These are phyloP conservation scores for Galleria mellonella DNA, from an alignment of 1,140 invertebrate species.

Conservation along the genomic window DNA sequence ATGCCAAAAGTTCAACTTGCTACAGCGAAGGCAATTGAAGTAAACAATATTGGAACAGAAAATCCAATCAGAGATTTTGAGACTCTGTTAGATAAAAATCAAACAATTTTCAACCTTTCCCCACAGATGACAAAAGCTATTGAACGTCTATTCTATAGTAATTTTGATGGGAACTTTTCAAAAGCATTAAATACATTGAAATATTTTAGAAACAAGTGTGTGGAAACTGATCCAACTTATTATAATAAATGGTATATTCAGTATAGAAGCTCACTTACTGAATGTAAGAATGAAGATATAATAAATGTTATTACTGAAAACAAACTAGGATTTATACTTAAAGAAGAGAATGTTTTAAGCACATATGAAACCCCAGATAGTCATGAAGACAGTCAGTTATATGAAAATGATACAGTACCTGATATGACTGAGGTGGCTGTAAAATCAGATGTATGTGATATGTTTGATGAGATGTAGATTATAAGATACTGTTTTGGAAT, in stretches of 20 bases:
- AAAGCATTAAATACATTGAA: slow-evolving; percentile 50
- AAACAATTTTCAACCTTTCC: slow-evolving; percentile 30
- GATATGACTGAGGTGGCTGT: slow-evolving; percentile 44
- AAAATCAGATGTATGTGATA: slow-evolving; percentile 47
- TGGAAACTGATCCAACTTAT: slow-evolving; percentile 33
- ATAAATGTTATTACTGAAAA: slow-evolving; percentile 40
- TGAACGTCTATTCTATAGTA: slow-evolving; percentile 51
- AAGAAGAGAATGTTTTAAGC: slow-evolving; percentile 52
- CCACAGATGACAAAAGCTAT: slow-evolving; percentile 49
- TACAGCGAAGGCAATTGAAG: slow-evolving; percentile 12
- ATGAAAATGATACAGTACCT: slow-evolving; percentile 59
- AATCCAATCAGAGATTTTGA: slow-evolving; percentile 55
- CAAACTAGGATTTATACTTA: slow-evolving; percentile 50
- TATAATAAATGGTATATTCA: slow-evolving; percentile 63
- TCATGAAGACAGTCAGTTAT: slow-evolving; percentile 45
- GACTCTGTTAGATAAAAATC: slow-evolving; percentile 33
- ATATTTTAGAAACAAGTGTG: slow-evolving; percentile 50
- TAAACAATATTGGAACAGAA: slow-evolving; percentile 49
- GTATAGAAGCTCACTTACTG: slow-evolving; percentile 41
- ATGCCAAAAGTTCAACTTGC: slow-evolving; percentile 17
- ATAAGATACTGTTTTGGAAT: too few species aligned
- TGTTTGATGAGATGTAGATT: slow-evolving; percentile 62
- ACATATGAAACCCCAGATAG: slow-evolving; percentile 26
- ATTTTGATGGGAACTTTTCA: slow-evolving; percentile 44
- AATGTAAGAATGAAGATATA: slow-evolving; percentile 38